Evolutionary conservation across 2,113 vertebrate species (phyloP).

Genomic region (Mirounga angustirostris): DNA sequence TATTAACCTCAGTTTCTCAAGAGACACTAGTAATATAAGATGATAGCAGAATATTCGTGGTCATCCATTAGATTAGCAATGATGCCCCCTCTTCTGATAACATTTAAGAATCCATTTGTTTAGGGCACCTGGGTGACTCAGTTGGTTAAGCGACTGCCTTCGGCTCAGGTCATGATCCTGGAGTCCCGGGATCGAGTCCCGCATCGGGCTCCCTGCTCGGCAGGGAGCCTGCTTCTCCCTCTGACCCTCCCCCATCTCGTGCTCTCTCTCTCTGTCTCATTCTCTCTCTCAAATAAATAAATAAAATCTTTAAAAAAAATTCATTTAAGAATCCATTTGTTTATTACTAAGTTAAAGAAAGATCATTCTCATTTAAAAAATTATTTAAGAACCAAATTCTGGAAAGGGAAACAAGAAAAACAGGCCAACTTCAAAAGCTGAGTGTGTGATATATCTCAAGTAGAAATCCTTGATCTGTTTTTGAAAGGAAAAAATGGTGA

Average conservation of each 20-base stretch:
- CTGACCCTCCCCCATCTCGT: too few relatives aligned
- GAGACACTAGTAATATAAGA: not conserved
- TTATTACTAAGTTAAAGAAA: conserved; percentile 55
- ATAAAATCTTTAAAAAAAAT: too few relatives aligned
- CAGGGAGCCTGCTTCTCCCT: too few relatives aligned
- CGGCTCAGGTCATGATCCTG: too few relatives aligned
- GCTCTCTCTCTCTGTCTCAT: too few relatives aligned
- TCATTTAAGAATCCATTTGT: conserved; percentile 21
- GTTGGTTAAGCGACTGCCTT: too few relatives aligned
- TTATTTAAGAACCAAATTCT: conserved; percentile 55
- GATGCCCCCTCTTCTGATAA: not conserved
- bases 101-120: conserved; percentile 33
- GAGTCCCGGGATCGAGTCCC: too few relatives aligned
- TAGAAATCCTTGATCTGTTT: conserved; percentile 72
- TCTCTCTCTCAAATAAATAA: too few relatives aligned
- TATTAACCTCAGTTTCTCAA: not conserved
- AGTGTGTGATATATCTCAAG: conserved; percentile 47
- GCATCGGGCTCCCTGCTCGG: too few relatives aligned
- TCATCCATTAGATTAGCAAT: not conserved
- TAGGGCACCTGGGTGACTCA: not conserved
- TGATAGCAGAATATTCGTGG: not conserved
- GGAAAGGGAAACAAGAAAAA: conserved; percentile 56
- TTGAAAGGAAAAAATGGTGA: conserved; percentile 57
- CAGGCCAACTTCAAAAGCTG: conserved; percentile 71
- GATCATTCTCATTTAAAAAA: conserved; percentile 41